Evolutionary conservation across 2,113 vertebrate genomes (phyloP).

Genomic region (Myocastor coypus): DNA sequence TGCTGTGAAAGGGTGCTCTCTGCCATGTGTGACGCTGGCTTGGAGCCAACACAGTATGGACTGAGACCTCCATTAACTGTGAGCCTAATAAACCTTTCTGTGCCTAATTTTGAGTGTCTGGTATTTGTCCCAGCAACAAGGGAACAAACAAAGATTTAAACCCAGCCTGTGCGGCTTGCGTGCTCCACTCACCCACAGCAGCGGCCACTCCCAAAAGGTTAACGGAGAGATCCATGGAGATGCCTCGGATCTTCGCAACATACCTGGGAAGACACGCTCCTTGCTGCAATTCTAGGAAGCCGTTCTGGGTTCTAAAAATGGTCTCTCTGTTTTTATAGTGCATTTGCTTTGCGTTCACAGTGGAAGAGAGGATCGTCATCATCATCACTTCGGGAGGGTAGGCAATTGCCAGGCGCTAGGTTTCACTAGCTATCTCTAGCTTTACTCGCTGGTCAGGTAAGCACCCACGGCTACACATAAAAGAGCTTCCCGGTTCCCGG

Average conservation of each 20-base stretch:
- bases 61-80: too few species aligned
- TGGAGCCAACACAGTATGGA: too few species aligned
- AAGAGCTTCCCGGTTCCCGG: accelerated
- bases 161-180: accelerated
- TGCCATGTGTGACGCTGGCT: too few species aligned
- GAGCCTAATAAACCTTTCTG: too few species aligned
- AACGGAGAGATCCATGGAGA: accelerated
- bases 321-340: accelerated
- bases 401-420: accelerated
- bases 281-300: accelerated
- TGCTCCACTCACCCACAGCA: accelerated
- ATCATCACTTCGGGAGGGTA: accelerated
- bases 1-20: too few species aligned
- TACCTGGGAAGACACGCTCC: accelerated
- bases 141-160: accelerated
- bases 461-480: accelerated
- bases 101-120: too few species aligned
- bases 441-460: accelerated
- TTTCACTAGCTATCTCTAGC: too few species aligned
- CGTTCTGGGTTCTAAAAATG: background rate
- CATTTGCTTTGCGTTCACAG: accelerated
- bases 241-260: background rate
- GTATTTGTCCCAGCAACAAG: too few species aligned
- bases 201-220: too few species aligned
- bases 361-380: accelerated